Evolutionary conservation across 2,888 invertebrate species (phyloP), one percentile per base, ranked within the genome.

Genomic region (Epirrhoe alternata): DNA sequence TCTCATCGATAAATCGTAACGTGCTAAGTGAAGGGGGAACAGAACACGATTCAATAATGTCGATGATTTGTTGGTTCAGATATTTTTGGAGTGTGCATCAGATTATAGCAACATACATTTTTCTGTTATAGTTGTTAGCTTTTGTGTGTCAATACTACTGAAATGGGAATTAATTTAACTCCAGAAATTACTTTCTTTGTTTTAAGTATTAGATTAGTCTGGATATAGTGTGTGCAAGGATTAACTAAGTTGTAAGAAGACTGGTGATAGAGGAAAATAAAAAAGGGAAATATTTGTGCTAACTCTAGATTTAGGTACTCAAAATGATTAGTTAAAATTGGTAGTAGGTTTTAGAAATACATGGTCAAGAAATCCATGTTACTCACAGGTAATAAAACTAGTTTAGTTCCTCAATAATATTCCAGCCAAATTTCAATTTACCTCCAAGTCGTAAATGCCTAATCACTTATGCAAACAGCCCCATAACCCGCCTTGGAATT

Each of bases 1-100:
- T 78, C 72, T 73, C 68, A 72, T 76, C 61, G 60, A 69, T 69
- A 70, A 73, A 75, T 68, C 58, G 14, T 35, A 51, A 61, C 54
- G 47, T 24, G 45, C 31, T 56, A 61, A 42, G 50, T 59, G 16
- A 60, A 33, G 59, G 53, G 14, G 52, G 33, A 58, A 55, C 64
- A 14, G 38, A 51, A 49, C 14, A 51, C 17, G 57, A 57, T 61
- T 61, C 35, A 55, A 55, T 65, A 59, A 60, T 53, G 42, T 31
- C 42, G 49, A 66, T 53, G 59, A 53, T 62, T 58, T 62, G 45
- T 45, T 52, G 30, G 38, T 50, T 49, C 8, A 64, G 42, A 14
- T 59, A 51, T 42, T 59, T 52, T 33, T 57, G 12, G 7, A 35
- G 5, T 17, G n/a, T 55, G 42, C n/a, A 38, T 42, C n/a, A 17